Evolutionary conservation across 2,113 vertebrate genomes (phyloP).

Genomic region (Callochromis pleurospilus): DNA sequence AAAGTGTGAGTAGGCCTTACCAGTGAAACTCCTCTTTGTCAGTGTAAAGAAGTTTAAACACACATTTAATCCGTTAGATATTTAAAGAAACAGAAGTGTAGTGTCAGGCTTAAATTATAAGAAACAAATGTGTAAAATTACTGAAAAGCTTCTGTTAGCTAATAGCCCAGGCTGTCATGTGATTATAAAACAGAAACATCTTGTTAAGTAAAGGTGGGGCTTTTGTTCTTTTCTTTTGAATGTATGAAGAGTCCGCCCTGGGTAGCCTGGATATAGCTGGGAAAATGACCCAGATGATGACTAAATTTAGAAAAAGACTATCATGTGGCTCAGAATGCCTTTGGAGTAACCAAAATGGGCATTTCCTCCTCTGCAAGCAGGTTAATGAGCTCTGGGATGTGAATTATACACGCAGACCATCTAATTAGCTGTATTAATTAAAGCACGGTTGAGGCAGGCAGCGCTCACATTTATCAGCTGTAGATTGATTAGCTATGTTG

Average conservation of each 20-base stretch:
- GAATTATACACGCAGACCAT: constrained; percentile 12
- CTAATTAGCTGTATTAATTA: constrained; percentile 46
- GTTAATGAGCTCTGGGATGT: constrained; percentile 36
- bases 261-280: not conserved
- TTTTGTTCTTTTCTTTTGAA: not conserved
- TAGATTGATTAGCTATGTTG: not conserved
- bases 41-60: not conserved
- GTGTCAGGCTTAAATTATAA: not conserved
- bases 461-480: not conserved
- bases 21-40: not conserved
- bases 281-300: constrained; percentile 7
- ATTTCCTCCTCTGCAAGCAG: not conserved
- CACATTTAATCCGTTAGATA: not conserved
- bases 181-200: not conserved
- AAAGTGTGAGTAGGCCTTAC: not conserved
- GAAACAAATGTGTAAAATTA: not conserved
- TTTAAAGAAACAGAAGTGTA: not conserved
- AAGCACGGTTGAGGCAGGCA: not conserved
- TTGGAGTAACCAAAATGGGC: not conserved
- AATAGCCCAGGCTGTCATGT: not conserved
- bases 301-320: not conserved
- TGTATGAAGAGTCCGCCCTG: not conserved
- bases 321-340: not conserved
- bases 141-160: not conserved
- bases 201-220: not conserved